Evolutionary conservation across 1,140 invertebrate species (phyloP).

Genomic region (Drosophila lacertosa): DNA sequence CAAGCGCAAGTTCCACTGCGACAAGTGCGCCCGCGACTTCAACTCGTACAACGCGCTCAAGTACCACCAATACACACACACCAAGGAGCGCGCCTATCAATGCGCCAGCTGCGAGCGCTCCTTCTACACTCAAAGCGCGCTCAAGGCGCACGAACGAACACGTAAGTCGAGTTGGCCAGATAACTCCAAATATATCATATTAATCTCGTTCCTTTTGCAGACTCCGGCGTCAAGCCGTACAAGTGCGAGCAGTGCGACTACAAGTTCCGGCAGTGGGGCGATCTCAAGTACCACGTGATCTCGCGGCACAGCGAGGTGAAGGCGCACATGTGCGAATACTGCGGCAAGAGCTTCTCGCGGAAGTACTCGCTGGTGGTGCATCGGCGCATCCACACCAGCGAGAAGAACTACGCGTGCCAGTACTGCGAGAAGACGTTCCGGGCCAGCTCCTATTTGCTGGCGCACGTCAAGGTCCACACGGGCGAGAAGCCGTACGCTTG

Average conservation of each 20-base stretch:
- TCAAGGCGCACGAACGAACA: conserved; percentile 90
- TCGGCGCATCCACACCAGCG: conserved; percentile 94
- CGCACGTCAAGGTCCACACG: conserved; percentile 96
- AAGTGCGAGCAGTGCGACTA: conserved; percentile 90
- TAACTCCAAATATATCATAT: no score
- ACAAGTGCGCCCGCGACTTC: conserved; percentile 89
- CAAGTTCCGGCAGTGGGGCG: conserved; percentile 93
- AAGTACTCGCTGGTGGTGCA: conserved; percentile 97
- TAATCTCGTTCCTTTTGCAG: conserved; percentile 60
- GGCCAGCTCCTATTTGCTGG: conserved; percentile 93
- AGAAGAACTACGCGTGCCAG: conserved; percentile 94
- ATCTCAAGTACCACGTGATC: conserved; percentile 94
- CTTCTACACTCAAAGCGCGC: conserved; percentile 91
- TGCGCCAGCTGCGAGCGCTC: conserved; percentile 89
- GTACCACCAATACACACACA: conserved; percentile 93
- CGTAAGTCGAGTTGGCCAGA: conserved; percentile 55
- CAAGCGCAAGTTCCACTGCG: conserved; percentile 84
- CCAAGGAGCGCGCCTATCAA: conserved; percentile 89
- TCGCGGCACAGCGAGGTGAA: conserved; percentile 92
- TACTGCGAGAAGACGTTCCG: conserved; percentile 92
- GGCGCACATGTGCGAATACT: conserved; percentile 95
- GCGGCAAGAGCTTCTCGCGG: conserved; percentile 95
- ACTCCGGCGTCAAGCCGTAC: conserved; percentile 92
- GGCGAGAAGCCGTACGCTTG: conserved; percentile 93
- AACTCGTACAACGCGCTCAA: conserved; percentile 92